Evolutionary conservation across 2,797 vertebrate species (phyloP), one percentile per base, ranked within the genome.

Genomic region (Steatocranus sp.): DNA sequence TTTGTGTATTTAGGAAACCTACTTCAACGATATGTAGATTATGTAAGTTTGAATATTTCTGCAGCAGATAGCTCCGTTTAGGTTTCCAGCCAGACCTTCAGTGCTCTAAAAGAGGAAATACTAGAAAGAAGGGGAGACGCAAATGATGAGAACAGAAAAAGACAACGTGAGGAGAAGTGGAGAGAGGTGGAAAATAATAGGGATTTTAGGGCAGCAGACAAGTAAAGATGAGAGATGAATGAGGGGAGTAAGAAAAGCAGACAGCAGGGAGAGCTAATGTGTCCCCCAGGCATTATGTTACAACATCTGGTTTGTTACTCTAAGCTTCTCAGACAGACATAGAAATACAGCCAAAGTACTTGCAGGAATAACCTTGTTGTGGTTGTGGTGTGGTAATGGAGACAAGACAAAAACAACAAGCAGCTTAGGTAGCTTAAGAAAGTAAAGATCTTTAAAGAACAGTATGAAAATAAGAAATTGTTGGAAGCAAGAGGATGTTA

Each of bases 301-400:
- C 25, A 84, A 81, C 91, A 91, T 94, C 90, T 93, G 92, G 58
- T 91, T 87, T 87, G 49, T 78, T 70, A 83, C 86, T 92, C 63
- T 48, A 53, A 53, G 50, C 4, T 8, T 61, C 79, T 83, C 86
- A 86, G 83, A 84, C 87, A 80, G 75, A 70, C 53, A 17, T 66
- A 84, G 12, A 75, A 80, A 73, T 25, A 48, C 8, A 38, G 56
- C 18, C 46, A 32, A 78, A 48, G 41, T 9, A 18, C 8, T 51
- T 49, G 84, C 25, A 79, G 82, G 79, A 51, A 70, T 46, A 48
- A 46, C 30, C 9, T 49, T 73, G 43, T 27, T 77, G 77, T 15
- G 70, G 23, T 58, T 12, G 2, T 34, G 10, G 20, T 46, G 41
- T 27, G 78, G 43, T 32, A 25, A 87, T 58, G 46, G 27, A 76